Evolutionary conservation across 2,113 vertebrate species (phyloP), one percentile per base, ranked within the genome.

Genomic region (Lontra canadensis): DNA sequence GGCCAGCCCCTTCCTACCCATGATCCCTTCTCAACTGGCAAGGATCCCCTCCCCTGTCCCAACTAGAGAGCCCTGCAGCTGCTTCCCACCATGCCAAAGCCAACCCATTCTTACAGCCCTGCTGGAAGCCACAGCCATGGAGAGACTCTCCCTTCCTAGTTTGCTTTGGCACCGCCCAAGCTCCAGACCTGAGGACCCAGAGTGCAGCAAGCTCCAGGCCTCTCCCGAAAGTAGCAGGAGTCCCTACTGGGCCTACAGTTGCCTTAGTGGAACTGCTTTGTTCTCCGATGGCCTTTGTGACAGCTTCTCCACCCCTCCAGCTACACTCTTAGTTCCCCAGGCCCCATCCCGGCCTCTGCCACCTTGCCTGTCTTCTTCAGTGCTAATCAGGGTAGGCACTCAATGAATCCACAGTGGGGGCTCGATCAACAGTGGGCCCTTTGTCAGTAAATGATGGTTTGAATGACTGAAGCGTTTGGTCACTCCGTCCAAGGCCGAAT

Each of bases 61-160:
- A 91, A 96, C 26, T 81, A 95, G 84, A 80, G 57, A 93, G 76
- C 80, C 55, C 74, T 39, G 29, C 31, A 88, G 69, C 84, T 4
- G 10, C 81, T 94, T 97, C 80, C 74, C 94, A 97, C 67, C 36
- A n/a, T 88, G 79, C 90, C 90, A 95, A 88, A 97, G 87, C 87
- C 67, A 95, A 94, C 52, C 78, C 52, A 91, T 95, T 98, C 95
- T 97, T 92, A 88, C 91, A 59, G 65, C 94, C 76, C 96, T 95
- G 69, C 78, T 96, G 91, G 96, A 96, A 98, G 44, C 88, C 15
- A 14, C 65, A 12, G 42, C 93, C 93, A 88, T 90, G 73, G 90
- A 94, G 89, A 97, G 52, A 96, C 57, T 94, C 79, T 96, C 82
- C 63, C 88, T 98, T 97, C 88, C 93, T 97, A 95, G 91, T 97